Base-by-base conservation (phyloP, 30 jellyfish, hydroid and myxozoan species). In the Chrysaora quinquecirrha region DNA sequence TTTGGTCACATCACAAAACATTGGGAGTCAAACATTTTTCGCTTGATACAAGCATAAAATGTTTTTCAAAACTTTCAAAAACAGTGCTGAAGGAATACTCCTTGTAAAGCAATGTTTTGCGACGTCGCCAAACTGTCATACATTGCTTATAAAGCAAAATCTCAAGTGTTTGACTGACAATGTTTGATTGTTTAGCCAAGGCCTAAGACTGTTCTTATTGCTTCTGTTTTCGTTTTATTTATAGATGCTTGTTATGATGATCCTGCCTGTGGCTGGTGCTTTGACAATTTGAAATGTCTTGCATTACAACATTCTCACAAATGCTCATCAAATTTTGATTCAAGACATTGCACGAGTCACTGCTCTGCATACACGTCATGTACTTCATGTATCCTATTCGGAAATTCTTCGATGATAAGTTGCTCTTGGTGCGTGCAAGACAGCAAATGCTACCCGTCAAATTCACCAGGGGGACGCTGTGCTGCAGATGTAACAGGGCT, bases 221-320 rank as follows among this genome's bases (percentile, higher is more conserved):
- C n/a, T n/a, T n/a, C n/a, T n/a, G n/a, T n/a, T n/a, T n/a, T n/a
- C n/a, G n/a, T n/a, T n/a, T n/a, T n/a, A n/a, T n/a, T n/a, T n/a
- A n/a, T n/a, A 91, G 98, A 74, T 71, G 61, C 84, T 19, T 91
- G 98, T 54, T 58, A 64, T 34, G 82, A 65, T 10, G 98, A 91
- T 69, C 95, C 95, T 33, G 87, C 95, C 1, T 91, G 98, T 73
- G 87, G 88, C 1, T 91, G 89, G 90, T 91, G 98, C 75, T 65
- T 63, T 64, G 48, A 32, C 52, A 56, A 76, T 33, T 58, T 78
- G 1, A 48, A 47, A 28, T 89, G 97, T 69, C 47, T 43, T 18
- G 31, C 90, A 4, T 34, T 52, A 25, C 50, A 30, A 21, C 34
- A 76, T 31, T 29, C 84, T n/a, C 71, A 52, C 22, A 62, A 21